Evolutionary conservation across 2,113 vertebrate genomes (phyloP).

Genomic region (Mus spicilegus): DNA sequence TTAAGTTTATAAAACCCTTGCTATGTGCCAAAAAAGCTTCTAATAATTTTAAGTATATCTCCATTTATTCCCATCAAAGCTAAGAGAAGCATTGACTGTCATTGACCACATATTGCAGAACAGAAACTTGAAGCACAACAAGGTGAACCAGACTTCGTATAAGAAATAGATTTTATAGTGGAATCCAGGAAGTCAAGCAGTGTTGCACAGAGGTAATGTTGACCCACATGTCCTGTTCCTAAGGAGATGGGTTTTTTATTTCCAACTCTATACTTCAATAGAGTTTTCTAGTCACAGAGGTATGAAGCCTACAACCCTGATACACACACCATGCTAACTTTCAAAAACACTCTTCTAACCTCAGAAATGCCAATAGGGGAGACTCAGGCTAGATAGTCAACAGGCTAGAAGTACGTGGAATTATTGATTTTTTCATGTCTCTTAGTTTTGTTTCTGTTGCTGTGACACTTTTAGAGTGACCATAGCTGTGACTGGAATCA

Average conservation of each 20-base stretch:
- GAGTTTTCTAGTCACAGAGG: not conserved
- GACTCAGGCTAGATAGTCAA: not conserved
- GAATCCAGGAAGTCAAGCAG: not conserved
- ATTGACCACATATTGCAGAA: not conserved
- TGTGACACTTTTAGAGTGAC: not conserved
- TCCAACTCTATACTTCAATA: not conserved
- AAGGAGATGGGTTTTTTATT: conserved; percentile 6
- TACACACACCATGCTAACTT: not conserved
- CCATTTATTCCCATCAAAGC: not conserved
- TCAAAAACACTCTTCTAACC: not conserved
- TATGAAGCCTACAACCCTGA: not conserved
- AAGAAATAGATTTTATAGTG: not conserved
- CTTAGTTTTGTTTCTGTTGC: not conserved
- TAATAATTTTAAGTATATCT: not conserved
- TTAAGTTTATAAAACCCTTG: not conserved
- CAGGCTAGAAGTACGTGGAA: not conserved
- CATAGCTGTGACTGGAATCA: too few species aligned
- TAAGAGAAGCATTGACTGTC: not conserved
- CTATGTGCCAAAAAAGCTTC: not conserved
- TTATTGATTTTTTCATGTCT: not conserved
- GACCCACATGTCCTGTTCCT: not conserved
- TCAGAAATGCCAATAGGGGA: not conserved
- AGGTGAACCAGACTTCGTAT: not conserved
- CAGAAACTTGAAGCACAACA: not conserved
- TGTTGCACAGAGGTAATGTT: not conserved